phyloP scores from a whole-genome alignment of 1,140 invertebrate genomes.

The Phymorhynchus buccinoides region DNA sequence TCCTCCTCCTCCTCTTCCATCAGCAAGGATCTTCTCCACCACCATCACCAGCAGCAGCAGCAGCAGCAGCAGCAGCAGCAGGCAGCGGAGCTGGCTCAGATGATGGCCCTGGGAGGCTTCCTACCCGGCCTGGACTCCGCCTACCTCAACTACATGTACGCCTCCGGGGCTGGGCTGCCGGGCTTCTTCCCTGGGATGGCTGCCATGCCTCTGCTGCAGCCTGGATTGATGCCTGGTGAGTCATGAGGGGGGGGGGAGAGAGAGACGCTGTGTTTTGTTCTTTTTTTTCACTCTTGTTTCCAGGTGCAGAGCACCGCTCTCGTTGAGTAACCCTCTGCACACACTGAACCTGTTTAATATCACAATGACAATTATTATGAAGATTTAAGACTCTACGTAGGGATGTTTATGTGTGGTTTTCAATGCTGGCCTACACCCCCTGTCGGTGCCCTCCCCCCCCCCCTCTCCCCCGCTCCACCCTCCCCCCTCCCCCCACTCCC shows the following conservation, averaged over 20 bases:
- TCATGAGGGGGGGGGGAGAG: background rate
- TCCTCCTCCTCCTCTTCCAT: background rate
- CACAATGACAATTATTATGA: too few species aligned
- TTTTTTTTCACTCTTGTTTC: too few species aligned
- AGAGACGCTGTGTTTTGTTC: background rate
- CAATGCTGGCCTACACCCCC: too few species aligned
- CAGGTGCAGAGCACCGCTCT: too few species aligned
- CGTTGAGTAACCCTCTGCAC: too few species aligned
- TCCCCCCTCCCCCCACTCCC: too few species aligned
- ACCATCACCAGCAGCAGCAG: conserved; percentile 43
- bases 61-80: conserved; percentile 42
- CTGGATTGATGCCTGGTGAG: conserved; percentile 28
- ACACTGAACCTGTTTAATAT: too few species aligned
- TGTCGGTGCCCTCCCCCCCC: too few species aligned
- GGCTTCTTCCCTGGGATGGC: conserved; percentile 72
- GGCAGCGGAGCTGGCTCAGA: conserved; percentile 54
- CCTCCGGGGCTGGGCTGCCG: conserved; percentile 67
- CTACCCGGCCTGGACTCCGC: conserved; percentile 67
- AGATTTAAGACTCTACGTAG: too few species aligned
- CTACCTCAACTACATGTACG: conserved; percentile 74
- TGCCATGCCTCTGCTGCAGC: conserved; percentile 55
- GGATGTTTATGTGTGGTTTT: too few species aligned
- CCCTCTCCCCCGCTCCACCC: too few species aligned
- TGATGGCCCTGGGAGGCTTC: conserved; percentile 68
- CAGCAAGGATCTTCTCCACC: conserved; percentile 29